A percentile compares a stretch with the other conserved stretches of the same genome.
Evolutionary conservation across 1,140 invertebrate genomes (phyloP).

Genomic region (Carcinoscorpius rotundicauda): DNA sequence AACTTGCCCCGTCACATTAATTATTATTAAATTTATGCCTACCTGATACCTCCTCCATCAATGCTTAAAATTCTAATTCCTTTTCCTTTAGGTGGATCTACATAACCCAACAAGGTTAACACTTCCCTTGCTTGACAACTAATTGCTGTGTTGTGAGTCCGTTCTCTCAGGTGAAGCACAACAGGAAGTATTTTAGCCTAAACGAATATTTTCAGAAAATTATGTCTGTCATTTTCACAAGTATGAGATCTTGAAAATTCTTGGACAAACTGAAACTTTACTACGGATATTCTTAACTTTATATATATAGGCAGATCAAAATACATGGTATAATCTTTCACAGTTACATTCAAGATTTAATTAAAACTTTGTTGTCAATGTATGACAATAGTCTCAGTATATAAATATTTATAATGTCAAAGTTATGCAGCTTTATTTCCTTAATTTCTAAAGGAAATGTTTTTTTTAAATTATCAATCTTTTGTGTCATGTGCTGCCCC

Average conservation of each 20-base stretch:
- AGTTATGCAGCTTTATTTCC: too few species aligned
- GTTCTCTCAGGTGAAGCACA: conserved; percentile 30
- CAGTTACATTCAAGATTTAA: conserved; percentile 6
- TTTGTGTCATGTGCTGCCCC: too few species aligned
- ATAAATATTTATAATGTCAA: too few species aligned
- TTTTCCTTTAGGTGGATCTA: conserved; percentile 48
- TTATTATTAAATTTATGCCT: conserved; percentile 14
- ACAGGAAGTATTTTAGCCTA: conserved; percentile 34
- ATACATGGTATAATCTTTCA: conserved; percentile 9
- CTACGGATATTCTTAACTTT: conserved; percentile 23
- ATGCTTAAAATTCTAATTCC: conserved; percentile 74
- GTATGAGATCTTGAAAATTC: conserved; percentile 38
- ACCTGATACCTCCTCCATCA: conserved; percentile 76
- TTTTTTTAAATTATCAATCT: too few species aligned
- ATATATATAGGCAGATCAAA: conserved; percentile 5
- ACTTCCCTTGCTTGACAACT: conserved; percentile 40
- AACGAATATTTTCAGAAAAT: conserved; percentile 8
- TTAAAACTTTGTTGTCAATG: neutral
- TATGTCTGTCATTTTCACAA: too few species aligned
- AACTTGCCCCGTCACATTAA: too few species aligned
- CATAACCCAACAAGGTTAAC: conserved; percentile 59
- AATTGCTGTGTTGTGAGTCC: conserved; percentile 22
- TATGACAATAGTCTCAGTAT: too few species aligned
- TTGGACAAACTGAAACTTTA: conserved; percentile 49
- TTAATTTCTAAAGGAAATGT: too few species aligned